Evolutionary conservation across 2,888 invertebrate genomes (phyloP), one percentile per base, ranked within the genome.

Genomic region (Crioceris asparagi): DNA sequence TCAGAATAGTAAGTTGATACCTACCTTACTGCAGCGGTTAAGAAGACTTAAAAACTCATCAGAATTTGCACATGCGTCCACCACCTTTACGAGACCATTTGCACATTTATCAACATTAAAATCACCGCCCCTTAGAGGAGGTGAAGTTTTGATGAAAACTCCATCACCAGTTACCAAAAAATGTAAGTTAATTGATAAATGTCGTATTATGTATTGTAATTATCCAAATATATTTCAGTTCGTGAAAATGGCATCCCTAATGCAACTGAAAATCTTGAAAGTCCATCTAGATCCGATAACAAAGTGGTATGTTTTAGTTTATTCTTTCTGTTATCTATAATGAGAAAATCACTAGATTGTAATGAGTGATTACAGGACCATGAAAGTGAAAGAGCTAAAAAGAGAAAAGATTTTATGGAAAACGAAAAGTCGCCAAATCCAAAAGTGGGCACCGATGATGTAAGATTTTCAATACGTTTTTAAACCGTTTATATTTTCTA

Each of bases 1-100:
- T 46, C 75, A 83, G 51, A 94, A 93, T 57, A 77, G 81, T 32
- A 77, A 76, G 57, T 66, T 94, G 56, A 90, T 96, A 36, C 92
- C 93, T 10, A 66, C 90, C 32, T 83, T 94, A 79, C 67, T 96
- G 35, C 76, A 81, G 61, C 73, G 92, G 51, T 71, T 97, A 41
- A 82, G 84, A 53, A 72, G 75, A 38, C 64, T 93, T 21, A 63
- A 63, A 45, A 45, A 46, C 18, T 55, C 55, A 14, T 59, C 56
- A 4, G 61, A 61, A 38, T 58, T 60, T 48, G 40, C 29, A 29
- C 36, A 36, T 29, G 37, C 41, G n/a, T 36, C 37, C 12, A 29
- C 45, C 10, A 50, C 41, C 43, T 51, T 56, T n/a, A 52, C 58
- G 3, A 62, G 75, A 34, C 75, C 74, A 2, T 76, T 75, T 57